These are phyloP conservation scores for Hemiscyllium ocellatum DNA, from an alignment of 2,113 vertebrate genomes.

Conservation along the genomic window DNA sequence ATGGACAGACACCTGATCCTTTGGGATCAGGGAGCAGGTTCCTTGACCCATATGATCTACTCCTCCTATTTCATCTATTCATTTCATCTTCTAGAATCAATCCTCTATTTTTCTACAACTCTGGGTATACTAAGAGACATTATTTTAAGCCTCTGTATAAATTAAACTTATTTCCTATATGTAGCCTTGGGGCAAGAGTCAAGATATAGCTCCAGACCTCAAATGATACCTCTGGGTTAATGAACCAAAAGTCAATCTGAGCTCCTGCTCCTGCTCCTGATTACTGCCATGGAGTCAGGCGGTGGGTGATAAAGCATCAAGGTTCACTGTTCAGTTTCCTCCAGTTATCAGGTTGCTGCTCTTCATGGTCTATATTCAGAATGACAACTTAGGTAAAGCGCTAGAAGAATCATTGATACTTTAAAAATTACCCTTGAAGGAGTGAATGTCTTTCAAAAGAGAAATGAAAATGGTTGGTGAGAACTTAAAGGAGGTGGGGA, in stretches of 20 bases:
- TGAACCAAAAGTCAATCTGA: neutral
- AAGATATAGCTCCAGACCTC: neutral
- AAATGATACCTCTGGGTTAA: neutral
- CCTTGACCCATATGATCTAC: too few species aligned
- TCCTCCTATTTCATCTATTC: too few species aligned
- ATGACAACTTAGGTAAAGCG: neutral
- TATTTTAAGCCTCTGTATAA: neutral
- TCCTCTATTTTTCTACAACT: neutral
- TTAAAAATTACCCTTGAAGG: neutral
- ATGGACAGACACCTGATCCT: neutral
- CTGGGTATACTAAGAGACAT: neutral
- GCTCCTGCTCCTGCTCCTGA: neutral
- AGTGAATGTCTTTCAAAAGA: neutral
- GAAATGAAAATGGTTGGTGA: neutral
- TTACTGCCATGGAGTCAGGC: neutral
- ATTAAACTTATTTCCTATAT: neutral
- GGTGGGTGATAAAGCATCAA: neutral
- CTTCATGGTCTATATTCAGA: neutral
- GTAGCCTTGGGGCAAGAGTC: neutral
- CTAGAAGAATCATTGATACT: neutral
- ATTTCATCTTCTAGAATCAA: neutral
- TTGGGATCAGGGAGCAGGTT: neutral
- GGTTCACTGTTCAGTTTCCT: neutral
- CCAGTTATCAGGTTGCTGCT: neutral
- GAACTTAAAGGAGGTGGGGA: neutral